Base-by-base conservation (phyloP, 1,140 invertebrate genomes). In the Ostrea denselamellosa region DNA sequence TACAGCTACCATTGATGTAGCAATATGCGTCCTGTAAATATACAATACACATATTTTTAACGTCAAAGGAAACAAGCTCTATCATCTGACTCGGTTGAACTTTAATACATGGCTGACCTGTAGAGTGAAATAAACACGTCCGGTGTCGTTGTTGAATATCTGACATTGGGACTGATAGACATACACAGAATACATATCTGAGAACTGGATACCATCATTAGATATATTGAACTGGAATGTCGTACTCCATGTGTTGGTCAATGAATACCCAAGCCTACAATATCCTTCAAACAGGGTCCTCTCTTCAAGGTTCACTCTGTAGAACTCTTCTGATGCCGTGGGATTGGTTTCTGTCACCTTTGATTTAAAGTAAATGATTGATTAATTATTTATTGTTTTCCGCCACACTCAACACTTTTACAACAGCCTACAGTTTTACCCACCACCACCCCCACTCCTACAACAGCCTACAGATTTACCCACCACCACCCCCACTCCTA, bases 221-320 rank as follows among this genome's bases (percentile, higher is more conserved):
- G 68, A 77, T 17, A 77, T 14, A 9, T 77, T 77, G 68, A 77
- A 77, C 14, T 22, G 22, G 25, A 77, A 77, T 0, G 25, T 28
- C 14, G 68, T 77, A 12, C 14, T 14, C 22, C 14, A 77, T 0
- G 68, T 3, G 1, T 8, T 14, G 25, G 10, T 34, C 14, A 10
- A 4, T 28, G 25, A 22, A 28, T 77, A 77, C 10, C 28, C 68
- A 77, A 77, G 68, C 9, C 10, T 34, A 14, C 68, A 77, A 34
- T 28, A 77, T 77, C 68, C 68, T 34, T 77, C 68, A 77, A 28
- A 77, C 22, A 77, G 25, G 10, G 68, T 77, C 12, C 68, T 77
- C 12, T 77, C 68, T 25, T 77, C 25, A 0, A 77, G 25, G 10
- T 77, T 1, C 8, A 77, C 68, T 28, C 8, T 14, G 9, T 77